Percentiles rank a stretch among this genome's conserved stretches.
Evolutionary conservation across 2,888 invertebrate species (phyloP).

Genomic region (Tetragonisca angustula): DNA sequence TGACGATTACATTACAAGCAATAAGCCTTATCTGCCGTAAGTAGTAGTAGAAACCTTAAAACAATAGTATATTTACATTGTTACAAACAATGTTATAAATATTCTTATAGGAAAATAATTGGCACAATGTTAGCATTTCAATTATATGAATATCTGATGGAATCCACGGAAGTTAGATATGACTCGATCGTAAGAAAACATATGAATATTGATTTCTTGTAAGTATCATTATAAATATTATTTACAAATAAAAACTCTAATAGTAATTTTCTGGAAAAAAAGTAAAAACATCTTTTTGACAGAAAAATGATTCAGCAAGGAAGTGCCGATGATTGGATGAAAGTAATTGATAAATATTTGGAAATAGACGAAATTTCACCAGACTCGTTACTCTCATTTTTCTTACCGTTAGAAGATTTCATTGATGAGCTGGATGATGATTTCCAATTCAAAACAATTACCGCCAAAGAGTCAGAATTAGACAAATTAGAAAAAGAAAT

Average conservation of each 20-base stretch:
- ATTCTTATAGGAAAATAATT: slow-evolving; percentile 74
- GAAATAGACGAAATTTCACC: slow-evolving; percentile 69
- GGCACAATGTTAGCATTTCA: slow-evolving; percentile 79
- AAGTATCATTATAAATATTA: slow-evolving; percentile 73
- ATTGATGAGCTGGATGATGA: slow-evolving; percentile 70
- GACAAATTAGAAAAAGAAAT: slow-evolving; percentile 71
- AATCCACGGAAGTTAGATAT: slow-evolving; percentile 75
- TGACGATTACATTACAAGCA: slow-evolving; percentile 76
- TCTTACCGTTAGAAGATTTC: slow-evolving; percentile 73
- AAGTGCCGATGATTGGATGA: slow-evolving; percentile 73
- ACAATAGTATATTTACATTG: neutral
- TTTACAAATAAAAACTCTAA: neutral
- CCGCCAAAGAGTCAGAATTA: slow-evolving; percentile 69
- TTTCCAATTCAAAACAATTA: slow-evolving; percentile 56
- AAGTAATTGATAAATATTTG: slow-evolving; percentile 64
- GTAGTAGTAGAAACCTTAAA: slow-evolving; percentile 51
- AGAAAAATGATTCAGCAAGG: slow-evolving; percentile 76
- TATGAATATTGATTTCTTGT: slow-evolving; percentile 73
- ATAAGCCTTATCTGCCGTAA: slow-evolving; percentile 80
- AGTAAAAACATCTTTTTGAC: slow-evolving; percentile 16
- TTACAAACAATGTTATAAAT: neutral
- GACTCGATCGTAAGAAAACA: slow-evolving; percentile 61
- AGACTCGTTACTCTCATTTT: slow-evolving; percentile 71
- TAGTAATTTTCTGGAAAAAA: neutral
- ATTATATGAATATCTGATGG: slow-evolving; percentile 76